phyloP scores from a whole-genome alignment of 2,797 vertebrate species.

The Echiichthys vipera region DNA sequence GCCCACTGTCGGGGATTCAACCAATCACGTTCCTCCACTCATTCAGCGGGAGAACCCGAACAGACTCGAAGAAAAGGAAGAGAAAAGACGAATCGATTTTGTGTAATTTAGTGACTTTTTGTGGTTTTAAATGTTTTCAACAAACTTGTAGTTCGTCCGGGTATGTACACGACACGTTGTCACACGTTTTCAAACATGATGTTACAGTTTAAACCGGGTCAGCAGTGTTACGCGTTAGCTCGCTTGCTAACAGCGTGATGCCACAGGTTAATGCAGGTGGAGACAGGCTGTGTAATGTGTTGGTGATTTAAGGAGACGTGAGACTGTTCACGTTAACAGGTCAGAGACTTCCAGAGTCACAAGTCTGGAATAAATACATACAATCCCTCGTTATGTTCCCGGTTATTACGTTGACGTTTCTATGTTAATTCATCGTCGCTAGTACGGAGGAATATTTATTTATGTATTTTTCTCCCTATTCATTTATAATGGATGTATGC shows the following conservation, averaged over 20 bases:
- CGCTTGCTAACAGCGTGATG: background rate
- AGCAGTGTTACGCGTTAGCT: conserved; percentile 6
- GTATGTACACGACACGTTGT: conserved; percentile 46
- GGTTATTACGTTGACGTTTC: background rate
- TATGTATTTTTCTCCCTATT: too few relatives aligned
- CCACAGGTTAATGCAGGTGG: background rate
- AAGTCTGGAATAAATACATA: too few relatives aligned
- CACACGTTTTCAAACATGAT: background rate
- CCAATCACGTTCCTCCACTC: conserved; percentile 63
- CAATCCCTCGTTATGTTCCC: background rate
- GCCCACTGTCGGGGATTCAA: background rate
- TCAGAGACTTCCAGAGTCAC: background rate
- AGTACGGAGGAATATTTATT: too few relatives aligned
- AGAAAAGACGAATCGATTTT: background rate
- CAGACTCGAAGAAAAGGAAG: background rate
- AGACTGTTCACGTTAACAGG: too few relatives aligned
- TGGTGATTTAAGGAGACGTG: too few relatives aligned
- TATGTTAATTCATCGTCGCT: background rate
- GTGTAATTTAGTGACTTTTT: background rate
- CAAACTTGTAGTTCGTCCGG: background rate
- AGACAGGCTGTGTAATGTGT: too few relatives aligned
- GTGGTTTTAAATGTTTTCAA: background rate
- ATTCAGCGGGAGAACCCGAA: conserved; percentile 75
- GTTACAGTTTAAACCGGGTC: background rate
- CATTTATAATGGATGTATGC: too few relatives aligned